A percentile compares a stretch with the other conserved stretches of the same genome.
Conservation (phyloP, 2,797 vertebrate genomes). For the Molossus molossus region DNA sequence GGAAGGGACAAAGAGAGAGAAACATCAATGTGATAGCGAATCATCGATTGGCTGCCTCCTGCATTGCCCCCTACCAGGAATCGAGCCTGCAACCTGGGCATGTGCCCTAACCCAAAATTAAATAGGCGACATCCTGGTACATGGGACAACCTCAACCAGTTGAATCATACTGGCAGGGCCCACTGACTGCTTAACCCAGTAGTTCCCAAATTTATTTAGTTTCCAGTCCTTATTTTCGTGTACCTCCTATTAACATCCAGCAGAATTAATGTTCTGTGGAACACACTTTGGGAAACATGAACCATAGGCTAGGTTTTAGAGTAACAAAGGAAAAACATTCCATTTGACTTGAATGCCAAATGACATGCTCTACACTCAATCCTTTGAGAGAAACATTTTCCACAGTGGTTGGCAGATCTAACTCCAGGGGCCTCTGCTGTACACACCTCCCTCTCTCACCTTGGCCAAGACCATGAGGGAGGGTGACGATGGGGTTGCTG, state of each 20-base stretch:
- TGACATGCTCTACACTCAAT: background rate
- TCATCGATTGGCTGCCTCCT: too few relatives aligned
- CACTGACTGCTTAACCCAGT: conserved; percentile 31
- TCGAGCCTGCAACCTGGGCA: too few relatives aligned
- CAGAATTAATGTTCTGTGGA: conserved; percentile 1
- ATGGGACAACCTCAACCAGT: too few relatives aligned
- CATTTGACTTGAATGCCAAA: conserved; percentile 43
- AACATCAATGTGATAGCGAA: too few relatives aligned
- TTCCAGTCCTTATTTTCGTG: conserved; percentile 50
- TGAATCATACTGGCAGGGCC: too few relatives aligned
- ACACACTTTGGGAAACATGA: conserved; percentile 45
- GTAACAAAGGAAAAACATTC: conserved; percentile 54
- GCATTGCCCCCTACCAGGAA: too few relatives aligned
- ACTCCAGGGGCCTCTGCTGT: background rate
- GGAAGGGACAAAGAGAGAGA: too few relatives aligned
- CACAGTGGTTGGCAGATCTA: background rate
- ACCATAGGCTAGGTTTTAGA: conserved; percentile 2
- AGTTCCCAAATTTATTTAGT: conserved; percentile 21
- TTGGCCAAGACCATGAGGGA: background rate
- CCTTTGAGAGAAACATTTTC: background rate
- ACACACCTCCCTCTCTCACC: background rate
- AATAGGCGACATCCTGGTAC: too few relatives aligned
- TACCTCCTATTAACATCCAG: conserved; percentile 42
- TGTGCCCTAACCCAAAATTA: too few relatives aligned
- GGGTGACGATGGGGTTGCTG: background rate